These are phyloP conservation scores for Rhadina sibilatrix DNA, from an alignment of 2,113 vertebrate species.

Conservation along the genomic window DNA sequence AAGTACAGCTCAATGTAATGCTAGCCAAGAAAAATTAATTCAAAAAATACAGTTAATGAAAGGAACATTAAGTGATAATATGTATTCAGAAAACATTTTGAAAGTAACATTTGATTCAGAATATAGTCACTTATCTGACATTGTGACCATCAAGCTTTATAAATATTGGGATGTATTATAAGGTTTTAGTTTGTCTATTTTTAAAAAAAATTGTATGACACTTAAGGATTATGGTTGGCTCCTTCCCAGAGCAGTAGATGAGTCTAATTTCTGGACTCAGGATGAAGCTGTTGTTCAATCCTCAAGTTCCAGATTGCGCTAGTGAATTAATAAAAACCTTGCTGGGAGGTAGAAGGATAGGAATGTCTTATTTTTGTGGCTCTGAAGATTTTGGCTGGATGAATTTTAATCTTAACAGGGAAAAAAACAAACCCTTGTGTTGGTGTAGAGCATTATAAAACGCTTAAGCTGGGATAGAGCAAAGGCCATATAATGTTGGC, in stretches of 20 bases:
- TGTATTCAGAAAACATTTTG: neutral
- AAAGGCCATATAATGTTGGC: neutral
- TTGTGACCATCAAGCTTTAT: neutral
- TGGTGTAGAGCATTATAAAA: neutral
- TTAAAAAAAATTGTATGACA: neutral
- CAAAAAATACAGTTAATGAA: neutral
- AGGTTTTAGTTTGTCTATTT: neutral
- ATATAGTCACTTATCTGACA: neutral
- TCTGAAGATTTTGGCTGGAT: neutral
- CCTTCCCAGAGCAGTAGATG: neutral
- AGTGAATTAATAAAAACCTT: neutral
- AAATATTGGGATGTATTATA: neutral
- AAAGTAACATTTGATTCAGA: neutral
- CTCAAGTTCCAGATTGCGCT: neutral
- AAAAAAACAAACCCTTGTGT: rapidly evolving
- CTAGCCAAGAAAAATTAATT: neutral
- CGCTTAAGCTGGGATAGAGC: neutral
- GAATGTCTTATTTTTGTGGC: neutral
- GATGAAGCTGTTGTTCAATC: neutral
- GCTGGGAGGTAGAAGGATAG: neutral
- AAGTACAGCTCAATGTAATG: neutral
- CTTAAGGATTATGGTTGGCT: neutral
- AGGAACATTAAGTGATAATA: neutral
- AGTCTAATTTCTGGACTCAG: neutral
- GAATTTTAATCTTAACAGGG: neutral